Percentiles rank a stretch among this genome's conserved stretches.
phyloP scores from a whole-genome alignment of 1,140 invertebrate genomes.

The Drosophila triauraria region DNA sequence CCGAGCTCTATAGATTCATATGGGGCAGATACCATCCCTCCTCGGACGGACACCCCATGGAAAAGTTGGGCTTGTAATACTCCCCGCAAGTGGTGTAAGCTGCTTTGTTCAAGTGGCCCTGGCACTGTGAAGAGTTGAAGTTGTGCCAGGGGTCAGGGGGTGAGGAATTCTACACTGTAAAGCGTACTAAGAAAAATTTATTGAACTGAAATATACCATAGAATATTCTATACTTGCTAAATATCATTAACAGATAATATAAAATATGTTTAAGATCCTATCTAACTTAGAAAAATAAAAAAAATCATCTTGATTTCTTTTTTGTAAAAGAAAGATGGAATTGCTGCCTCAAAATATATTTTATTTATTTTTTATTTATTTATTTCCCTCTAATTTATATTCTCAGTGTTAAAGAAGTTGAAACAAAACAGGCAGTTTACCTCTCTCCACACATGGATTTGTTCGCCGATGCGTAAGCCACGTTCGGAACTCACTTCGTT shows the following conservation, averaged over 20 bases:
- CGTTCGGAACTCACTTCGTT: constrained; percentile 24
- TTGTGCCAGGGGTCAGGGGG: not conserved
- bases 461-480: constrained; percentile 25
- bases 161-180: not conserved
- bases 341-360: no score
- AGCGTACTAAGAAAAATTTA: not conserved
- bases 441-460: constrained; percentile 1
- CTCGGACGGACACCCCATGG: constrained; percentile 11
- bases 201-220: not conserved
- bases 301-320: no score
- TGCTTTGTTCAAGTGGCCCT: constrained; percentile 73
- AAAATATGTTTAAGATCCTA: no score
- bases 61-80: constrained; percentile 28
- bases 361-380: no score
- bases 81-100: constrained; percentile 76
- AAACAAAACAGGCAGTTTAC: not conserved
- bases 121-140: constrained; percentile 55
- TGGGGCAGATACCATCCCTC: constrained; percentile 22
- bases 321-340: no score
- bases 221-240: not conserved
- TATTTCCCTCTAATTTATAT: no score
- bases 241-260: not conserved
- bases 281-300: no score
- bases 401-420: constrained; percentile 2
- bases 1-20: constrained; percentile 6